Evolutionary conservation across 2,113 vertebrate species (phyloP), one percentile per base, ranked within the genome.

Genomic region (Nyctibius bracteatus): DNA sequence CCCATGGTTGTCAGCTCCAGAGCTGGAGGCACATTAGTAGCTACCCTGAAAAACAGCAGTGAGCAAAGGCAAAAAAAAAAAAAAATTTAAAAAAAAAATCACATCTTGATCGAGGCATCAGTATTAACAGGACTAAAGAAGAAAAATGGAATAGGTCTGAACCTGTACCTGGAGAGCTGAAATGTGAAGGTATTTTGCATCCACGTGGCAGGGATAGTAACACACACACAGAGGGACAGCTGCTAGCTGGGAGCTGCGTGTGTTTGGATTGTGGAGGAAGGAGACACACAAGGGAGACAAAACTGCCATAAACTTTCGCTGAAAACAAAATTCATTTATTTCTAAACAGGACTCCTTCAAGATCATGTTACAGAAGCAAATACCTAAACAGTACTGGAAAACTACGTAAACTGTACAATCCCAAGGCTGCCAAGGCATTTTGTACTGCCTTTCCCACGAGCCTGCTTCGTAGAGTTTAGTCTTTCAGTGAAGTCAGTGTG

Each of bases 341-440:
- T 72, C 44, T 78, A 41, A 93, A 79, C 43, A 72, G 10, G 49
- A 39, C 46, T 84, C 54, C n/a, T 68, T 81, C 44, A 59, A 92
- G 79, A 84, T 21, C 67, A 62, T 1, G 4, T 49, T 44, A 39
- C 20, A 70, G 55, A 25, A 87, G 37, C 66, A 93, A 86, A 72
- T 25, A 77, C 41, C 65, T 74, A 74, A 88, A 88, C 49, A 80
- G 61, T 30, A 52, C 49, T 27, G 39, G 47, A 62, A 79, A 91
- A 62, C 61, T 66, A 59, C 4, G 63, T 66, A 67, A 94, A 90
- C 88, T 68, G 44, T 31, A 28, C 49, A 49, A 49, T 5, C n/a
- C n/a, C 73, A 80, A 92, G 93, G 92, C 23, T 92, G 72, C 55
- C 31, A 55, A 62, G 37, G 61, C 68, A 30, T 35, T 81, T 59